Conservation (phyloP, 1,140 invertebrate genomes). For the Antheraea pernyi region DNA sequence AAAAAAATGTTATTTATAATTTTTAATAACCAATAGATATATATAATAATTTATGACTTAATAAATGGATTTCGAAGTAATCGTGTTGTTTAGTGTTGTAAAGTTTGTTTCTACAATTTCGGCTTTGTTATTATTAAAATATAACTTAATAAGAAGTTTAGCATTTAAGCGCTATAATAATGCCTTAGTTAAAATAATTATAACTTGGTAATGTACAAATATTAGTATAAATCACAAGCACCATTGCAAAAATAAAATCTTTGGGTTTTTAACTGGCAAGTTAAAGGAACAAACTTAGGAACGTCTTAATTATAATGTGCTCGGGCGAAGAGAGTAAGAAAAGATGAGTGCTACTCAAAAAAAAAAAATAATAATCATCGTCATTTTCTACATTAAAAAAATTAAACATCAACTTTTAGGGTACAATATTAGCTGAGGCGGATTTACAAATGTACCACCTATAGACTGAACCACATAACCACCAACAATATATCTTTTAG, state of each 20-base stretch:
- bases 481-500: no score
- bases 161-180: background rate
- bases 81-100: no score
- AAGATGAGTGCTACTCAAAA: background rate
- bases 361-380: background rate
- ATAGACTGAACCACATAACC: no score
- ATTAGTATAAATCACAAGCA: constrained; percentile 20
- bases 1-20: no score
- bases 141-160: background rate
- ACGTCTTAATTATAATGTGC: background rate
- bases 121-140: background rate
- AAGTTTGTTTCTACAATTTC: no score
- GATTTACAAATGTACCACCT: no score
- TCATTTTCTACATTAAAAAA: no score
- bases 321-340: background rate
- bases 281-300: constrained; percentile 13
- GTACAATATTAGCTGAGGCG: no score
- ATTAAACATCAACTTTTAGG: no score
- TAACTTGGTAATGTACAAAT: background rate
- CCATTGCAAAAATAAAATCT: constrained; percentile 44
- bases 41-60: no score
- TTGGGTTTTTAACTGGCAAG: constrained; percentile 48
- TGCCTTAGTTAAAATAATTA: background rate
- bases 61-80: no score
- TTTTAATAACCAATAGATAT: no score